Evolutionary conservation across 1,140 invertebrate genomes (phyloP), one percentile per base, ranked within the genome.

Genomic region (Sinella curviseta): DNA sequence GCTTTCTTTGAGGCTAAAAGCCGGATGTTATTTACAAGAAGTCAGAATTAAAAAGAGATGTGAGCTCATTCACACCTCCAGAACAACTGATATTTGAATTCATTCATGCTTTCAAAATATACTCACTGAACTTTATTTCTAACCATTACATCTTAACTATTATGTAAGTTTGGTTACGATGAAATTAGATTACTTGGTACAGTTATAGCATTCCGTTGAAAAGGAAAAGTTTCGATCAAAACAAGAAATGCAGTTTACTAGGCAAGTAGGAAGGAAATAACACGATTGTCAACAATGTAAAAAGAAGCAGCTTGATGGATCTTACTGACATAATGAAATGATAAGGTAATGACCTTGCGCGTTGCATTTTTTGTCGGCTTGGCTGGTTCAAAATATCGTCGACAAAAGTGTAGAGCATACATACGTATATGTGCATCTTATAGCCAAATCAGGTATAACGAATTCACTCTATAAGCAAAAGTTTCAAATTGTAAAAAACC

Each of bases 271-370:
- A 48, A 48, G 39, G 39, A 65, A 65, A n/a, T 65, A n/a, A n/a
- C n/a, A n/a, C n/a, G n/a, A n/a, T n/a, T n/a, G n/a, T n/a, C n/a
- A n/a, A n/a, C n/a, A n/a, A n/a, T n/a, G n/a, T n/a, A n/a, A n/a
- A n/a, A 65, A 8, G 16, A 16, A 65, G 26, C 57, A 4, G 8
- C 24, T 26, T 65, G 14, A 12, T n/a, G 3, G 4, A 17, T 65
- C 26, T 65, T 65, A 4, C 4, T 17, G 3, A 65, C 57, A 8
- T 65, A 16, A 12, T 17, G 8, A n/a, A 65, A 70, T 70, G 31
- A 33, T 31, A 70, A 70, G 65, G 26, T 70, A 70, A 70, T 70
- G 65, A 70, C 26, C 65, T 70, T 70, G 55, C 55, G 8, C 24
- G 24, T n/a, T n/a, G n/a, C n/a, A 14, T 60, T 60, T 60, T 60